Evolutionary conservation across 1,140 invertebrate species (phyloP).

Genomic region (Ooceraea biroi): DNA sequence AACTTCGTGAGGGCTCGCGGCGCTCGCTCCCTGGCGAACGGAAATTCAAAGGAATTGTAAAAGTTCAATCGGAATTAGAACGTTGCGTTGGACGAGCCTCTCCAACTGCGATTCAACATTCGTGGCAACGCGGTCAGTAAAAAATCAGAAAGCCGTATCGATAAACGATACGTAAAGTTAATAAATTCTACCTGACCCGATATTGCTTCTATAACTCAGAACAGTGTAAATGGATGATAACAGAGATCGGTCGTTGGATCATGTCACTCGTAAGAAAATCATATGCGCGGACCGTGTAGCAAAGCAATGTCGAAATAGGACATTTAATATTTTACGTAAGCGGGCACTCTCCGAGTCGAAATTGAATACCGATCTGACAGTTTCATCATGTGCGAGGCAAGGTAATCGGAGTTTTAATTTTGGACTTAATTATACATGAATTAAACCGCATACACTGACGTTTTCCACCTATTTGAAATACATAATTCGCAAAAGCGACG

Average conservation of each 20-base stretch:
- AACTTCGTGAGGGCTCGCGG: constrained; percentile 31
- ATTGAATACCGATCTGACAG: constrained; percentile 43
- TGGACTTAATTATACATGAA: constrained; percentile 67
- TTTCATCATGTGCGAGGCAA: neutral
- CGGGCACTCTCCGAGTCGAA: constrained; percentile 34
- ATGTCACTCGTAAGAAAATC: constrained; percentile 48
- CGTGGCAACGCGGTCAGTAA: constrained; percentile 54
- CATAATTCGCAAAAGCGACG: constrained; percentile 52
- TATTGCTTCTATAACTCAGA: constrained; percentile 31
- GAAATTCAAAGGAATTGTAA: constrained; percentile 53
- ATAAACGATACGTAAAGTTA: constrained; percentile 52
- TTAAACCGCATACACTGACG: constrained; percentile 57
- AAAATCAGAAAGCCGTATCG: constrained; percentile 56
- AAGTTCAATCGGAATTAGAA: constrained; percentile 57
- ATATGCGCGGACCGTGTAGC: constrained; percentile 21
- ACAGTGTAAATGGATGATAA: constrained; percentile 46
- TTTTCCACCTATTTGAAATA: constrained; percentile 51
- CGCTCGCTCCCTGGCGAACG: neutral
- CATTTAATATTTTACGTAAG: constrained; percentile 27
- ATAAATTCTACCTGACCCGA: constrained; percentile 54
- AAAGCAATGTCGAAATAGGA: constrained; percentile 55
- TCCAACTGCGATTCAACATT: constrained; percentile 59
- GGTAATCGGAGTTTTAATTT: constrained; percentile 70
- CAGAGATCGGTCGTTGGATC: constrained; percentile 25
- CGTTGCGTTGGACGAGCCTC: constrained; percentile 37